Conservation (phyloP, 1,140 invertebrate species). For the Asbolus verrucosus region DNA sequence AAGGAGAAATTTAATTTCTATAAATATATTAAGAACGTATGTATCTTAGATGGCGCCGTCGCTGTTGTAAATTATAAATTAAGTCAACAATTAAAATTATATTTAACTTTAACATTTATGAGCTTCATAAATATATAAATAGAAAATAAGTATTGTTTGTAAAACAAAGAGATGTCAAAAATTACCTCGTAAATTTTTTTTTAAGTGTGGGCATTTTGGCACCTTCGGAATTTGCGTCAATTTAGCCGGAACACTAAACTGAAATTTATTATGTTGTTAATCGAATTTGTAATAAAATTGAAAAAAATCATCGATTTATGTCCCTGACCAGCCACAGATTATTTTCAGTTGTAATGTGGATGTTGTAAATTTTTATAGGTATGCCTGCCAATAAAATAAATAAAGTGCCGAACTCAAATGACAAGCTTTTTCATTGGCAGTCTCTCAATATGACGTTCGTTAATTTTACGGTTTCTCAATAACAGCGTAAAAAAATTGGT, state of each 20-base stretch:
- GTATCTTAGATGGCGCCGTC: conserved; percentile 17
- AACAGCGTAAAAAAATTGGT: too few relatives aligned
- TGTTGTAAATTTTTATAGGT: background rate
- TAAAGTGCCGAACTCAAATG: too few relatives aligned
- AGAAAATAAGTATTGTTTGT: conserved; percentile 26
- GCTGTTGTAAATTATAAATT: conserved; percentile 31
- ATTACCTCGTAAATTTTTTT: conserved; percentile 1
- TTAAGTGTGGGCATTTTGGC: background rate
- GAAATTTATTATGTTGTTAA: too few relatives aligned
- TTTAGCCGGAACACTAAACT: too few relatives aligned
- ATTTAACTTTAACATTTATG: conserved; percentile 30
- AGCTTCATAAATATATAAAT: conserved; percentile 24
- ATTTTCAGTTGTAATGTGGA: background rate
- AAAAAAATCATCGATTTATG: too few relatives aligned
- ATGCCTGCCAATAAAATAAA: background rate
- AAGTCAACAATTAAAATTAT: conserved; percentile 28
- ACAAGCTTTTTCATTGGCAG: too few relatives aligned
- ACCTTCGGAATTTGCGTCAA: background rate
- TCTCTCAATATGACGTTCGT: too few relatives aligned
- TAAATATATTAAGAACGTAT: conserved; percentile 2
- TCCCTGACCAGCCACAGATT: too few relatives aligned
- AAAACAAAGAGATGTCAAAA: background rate
- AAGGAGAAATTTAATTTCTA: conserved; percentile 10
- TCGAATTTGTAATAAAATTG: background rate
- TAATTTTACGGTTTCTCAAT: too few relatives aligned